phyloP scores from a whole-genome alignment of 2,888 invertebrate species.

The Epirrhoe tristata region DNA sequence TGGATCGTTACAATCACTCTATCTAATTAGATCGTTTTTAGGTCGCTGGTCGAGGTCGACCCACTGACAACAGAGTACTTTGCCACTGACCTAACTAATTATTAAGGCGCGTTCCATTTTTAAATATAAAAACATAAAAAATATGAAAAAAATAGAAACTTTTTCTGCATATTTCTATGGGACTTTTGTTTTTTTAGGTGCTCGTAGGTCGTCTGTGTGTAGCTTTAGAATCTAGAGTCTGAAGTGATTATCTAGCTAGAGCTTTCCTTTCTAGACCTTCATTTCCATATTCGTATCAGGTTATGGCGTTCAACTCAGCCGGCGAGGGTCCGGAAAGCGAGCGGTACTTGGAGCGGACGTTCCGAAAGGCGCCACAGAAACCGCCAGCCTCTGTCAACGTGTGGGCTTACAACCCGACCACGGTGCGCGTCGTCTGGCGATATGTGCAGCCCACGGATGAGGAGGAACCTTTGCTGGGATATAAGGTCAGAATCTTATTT shows the following conservation, averaged over 20 bases:
- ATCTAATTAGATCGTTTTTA: neutral
- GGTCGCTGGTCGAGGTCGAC: too few relatives aligned
- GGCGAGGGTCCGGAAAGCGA: conserved; percentile 98
- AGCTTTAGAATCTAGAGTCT: too few relatives aligned
- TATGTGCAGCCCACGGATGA: conserved; percentile 95
- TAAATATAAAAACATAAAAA: neutral
- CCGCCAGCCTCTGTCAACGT: conserved; percentile 97
- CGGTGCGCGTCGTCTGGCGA: conserved; percentile 95
- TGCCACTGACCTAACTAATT: neutral
- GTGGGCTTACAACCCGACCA: conserved; percentile 93
- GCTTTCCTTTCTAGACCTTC: too few relatives aligned
- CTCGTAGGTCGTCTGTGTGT: too few relatives aligned
- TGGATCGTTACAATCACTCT: neutral
- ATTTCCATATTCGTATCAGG: conserved; percentile 56
- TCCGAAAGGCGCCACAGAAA: conserved; percentile 96
- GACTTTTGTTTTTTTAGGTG: too few relatives aligned
- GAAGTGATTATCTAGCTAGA: too few relatives aligned
- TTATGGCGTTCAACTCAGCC: conserved; percentile 98
- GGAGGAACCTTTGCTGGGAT: conserved; percentile 97
- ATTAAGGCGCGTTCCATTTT: neutral
- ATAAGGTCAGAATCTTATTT: conserved; percentile 87
- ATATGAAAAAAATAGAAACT: neutral
- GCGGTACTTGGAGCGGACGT: conserved; percentile 93
- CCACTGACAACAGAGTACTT: too few relatives aligned
- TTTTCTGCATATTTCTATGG: too few relatives aligned